Percentiles rank a stretch among this genome's conserved stretches.
Conservation (phyloP, 2,113 vertebrate genomes). For the Pterocles orientalis region DNA sequence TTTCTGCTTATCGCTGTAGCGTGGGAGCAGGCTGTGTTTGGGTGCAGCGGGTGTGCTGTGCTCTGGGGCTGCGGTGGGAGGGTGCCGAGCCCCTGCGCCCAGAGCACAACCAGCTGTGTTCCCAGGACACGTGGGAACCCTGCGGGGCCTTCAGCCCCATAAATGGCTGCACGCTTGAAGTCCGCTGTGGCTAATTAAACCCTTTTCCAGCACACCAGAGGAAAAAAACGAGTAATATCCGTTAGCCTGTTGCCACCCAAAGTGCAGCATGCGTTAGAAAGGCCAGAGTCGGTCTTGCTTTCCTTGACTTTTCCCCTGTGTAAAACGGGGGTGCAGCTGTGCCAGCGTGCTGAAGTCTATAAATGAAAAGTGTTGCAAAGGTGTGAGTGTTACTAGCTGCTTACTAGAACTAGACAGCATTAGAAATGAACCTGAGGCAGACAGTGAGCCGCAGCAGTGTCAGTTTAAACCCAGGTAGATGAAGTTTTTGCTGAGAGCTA, state of each 20-base stretch:
- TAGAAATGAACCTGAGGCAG: background rate
- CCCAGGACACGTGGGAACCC: background rate
- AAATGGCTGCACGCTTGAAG: background rate
- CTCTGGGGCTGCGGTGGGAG: rapidly evolving
- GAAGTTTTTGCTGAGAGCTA: background rate
- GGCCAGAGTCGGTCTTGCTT: background rate
- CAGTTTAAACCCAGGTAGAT: background rate
- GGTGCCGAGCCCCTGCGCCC: background rate
- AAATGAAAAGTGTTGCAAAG: background rate
- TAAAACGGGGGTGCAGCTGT: background rate
- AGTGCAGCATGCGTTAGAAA: background rate
- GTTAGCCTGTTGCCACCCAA: slow-evolving; percentile 31
- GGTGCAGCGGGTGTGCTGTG: background rate
- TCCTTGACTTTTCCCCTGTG: background rate
- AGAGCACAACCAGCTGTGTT: background rate
- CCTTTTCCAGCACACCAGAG: slow-evolving; percentile 16
- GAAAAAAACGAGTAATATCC: background rate
- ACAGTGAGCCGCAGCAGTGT: background rate
- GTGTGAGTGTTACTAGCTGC: slow-evolving; percentile 28
- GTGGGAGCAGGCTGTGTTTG: background rate
- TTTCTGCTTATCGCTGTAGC: background rate
- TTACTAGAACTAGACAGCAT: background rate
- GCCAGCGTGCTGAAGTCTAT: background rate
- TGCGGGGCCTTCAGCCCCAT: background rate
- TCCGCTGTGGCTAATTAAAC: slow-evolving; percentile 15